Base-by-base conservation (phyloP, 2,888 invertebrate genomes). In the Stenotaenia linearis region DNA sequence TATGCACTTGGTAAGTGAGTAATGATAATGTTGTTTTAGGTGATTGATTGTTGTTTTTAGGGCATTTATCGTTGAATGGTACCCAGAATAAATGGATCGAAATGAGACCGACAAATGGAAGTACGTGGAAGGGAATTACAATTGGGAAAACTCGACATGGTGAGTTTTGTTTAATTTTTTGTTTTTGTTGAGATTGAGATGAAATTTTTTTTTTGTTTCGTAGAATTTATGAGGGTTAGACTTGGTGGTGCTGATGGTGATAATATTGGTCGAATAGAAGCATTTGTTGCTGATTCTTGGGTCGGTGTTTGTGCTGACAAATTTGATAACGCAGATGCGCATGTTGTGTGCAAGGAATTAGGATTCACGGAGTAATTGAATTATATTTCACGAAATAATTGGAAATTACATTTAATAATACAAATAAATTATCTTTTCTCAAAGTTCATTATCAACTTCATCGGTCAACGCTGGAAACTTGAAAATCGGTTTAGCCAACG, bases 281-380 rank as follows among this genome's bases (percentile, higher is more conserved):
- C 25, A 2, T 25, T 35, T 23, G 35, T 77, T 6, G n/a, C 35
- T 12, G 77, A 32, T 10, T 10, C 7, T 7, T 77, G 77, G 77
- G 18, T 30, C 15, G 77, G 25, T 23, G 77, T 77, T 10, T 77
- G 77, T 18, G 35, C 15, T n/a, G 77, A 77, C n/a, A n/a, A 23
- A 28, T 77, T 77, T n/a, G 37, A 25, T 6, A 77, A 9, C n/a
- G 35, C 77, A 15, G 35, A 30, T n/a, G 77, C 21, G 35, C 77
- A 77, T 77, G 77, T 77, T 18, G 77, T 77, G 28, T 77, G 77
- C 37, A 77, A 77, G 15, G 77, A 77, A 77, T n/a, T 77, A 18
- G 37, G 77, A 15, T 77, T 77, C 25, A 7, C n/a, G 5, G 77
- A 77, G 77, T 77, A 77, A 6, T n/a, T n/a, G n/a, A n/a, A n/a